Base-by-base conservation (phyloP, 2,113 vertebrate genomes). In the Catharus fuscescens region DNA sequence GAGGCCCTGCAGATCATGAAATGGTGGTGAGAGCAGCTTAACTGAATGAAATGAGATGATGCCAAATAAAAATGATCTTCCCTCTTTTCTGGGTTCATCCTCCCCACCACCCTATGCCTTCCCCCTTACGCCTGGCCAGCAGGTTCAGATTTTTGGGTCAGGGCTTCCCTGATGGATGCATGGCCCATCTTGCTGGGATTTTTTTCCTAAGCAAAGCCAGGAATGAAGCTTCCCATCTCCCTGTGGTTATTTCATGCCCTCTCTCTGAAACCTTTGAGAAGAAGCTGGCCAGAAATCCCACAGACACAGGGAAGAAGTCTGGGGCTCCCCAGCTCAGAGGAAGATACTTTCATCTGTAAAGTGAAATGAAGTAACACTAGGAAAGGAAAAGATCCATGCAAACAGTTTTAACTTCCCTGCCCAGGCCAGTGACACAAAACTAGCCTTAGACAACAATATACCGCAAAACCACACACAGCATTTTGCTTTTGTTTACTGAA, bases 401-500 rank as follows among this genome's bases (percentile, higher is more conserved):
- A 73, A 48, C 10, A 31, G 16, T 78, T 77, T n/a, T 59, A 84
- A 73, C 45, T 70, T 70, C 78, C n/a, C 42, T 89, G 52, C 18
- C 42, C 47, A 24, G 19, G 29, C n/a, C 77, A 86, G 47, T 6
- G 34, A 86, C 61, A 69, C 17, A 80, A 78, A 69, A n/a, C 14
- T 38, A 76, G 44, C 29, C 45, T 47, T 14, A 53, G 52, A 32
- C 73, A 80, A 36, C 57, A 67, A 14, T 15, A 29, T 6, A 34
- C 56, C 34, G 24, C n/a, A 64, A 82, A 93, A 70, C 29, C 62
- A 70, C 45, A 54, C 29, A 19, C 26, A 52, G 18, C 9, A 44
- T 74, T 92, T 62, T 79, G 42, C 38, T 60, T 78, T 52, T 78
- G 52, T 50, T 84, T 94, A 57, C 66, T 79, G 61, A 67, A 88